Evolutionary conservation across 2,888 invertebrate species (phyloP).

Genomic region (Eumacrocentrus americanus): DNA sequence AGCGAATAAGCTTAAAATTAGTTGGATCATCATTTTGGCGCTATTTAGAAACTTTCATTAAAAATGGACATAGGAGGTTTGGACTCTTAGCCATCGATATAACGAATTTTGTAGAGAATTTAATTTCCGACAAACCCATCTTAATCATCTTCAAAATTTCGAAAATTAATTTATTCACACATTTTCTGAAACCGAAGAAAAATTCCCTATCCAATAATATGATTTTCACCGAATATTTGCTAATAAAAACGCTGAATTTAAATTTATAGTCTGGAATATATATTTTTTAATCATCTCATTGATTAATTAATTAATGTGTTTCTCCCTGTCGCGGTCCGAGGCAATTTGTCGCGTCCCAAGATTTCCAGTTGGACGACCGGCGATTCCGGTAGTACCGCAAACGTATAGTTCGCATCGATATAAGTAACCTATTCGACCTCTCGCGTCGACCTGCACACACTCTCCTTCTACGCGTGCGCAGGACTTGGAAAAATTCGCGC

Average conservation of each 20-base stretch:
- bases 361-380: conserved; percentile 31
- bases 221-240: no score
- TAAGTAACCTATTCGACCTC: conserved; percentile 7
- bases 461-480: not conserved
- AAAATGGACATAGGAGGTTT: not conserved
- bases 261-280: not conserved
- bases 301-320: conserved; percentile 2
- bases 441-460: conserved; percentile 18
- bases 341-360: conserved; percentile 18
- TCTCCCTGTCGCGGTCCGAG: conserved; percentile 1
- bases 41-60: not conserved
- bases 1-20: not conserved
- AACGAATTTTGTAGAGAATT: no score
- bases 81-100: no score
- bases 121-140: no score
- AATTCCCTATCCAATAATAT: no score
- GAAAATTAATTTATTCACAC: not conserved
- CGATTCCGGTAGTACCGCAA: conserved; percentile 27
- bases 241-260: no score
- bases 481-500: not conserved
- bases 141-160: not conserved
- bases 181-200: no score
- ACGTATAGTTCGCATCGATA: no score
- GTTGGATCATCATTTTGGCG: not conserved
- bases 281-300: not conserved